These are phyloP conservation scores for Bombus turneri DNA, from an alignment of 1,140 invertebrate genomes.

Conservation along the genomic window DNA sequence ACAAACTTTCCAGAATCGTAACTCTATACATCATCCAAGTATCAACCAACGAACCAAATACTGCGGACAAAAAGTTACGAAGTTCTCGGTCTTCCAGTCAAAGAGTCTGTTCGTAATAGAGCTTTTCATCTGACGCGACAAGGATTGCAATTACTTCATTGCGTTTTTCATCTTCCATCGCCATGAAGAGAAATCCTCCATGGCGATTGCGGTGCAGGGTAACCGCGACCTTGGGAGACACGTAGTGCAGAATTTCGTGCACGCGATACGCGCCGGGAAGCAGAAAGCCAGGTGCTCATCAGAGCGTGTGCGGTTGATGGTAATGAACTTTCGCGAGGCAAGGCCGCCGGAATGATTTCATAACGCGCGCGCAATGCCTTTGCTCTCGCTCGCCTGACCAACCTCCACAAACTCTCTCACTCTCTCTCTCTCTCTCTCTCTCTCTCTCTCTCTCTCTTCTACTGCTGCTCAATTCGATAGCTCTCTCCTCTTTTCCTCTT, in stretches of 20 bases:
- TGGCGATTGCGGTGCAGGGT: conserved; percentile 25
- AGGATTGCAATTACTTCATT: conserved; percentile 41
- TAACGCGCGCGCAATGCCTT: conserved; percentile 72
- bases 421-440: not conserved
- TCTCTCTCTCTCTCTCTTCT: not conserved
- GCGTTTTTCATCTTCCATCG: not conserved
- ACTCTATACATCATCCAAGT: too few relatives aligned
- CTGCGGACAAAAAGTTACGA: too few relatives aligned
- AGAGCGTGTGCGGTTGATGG: conserved; percentile 76
- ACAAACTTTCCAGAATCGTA: too few relatives aligned
- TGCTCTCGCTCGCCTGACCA: conserved; percentile 54
- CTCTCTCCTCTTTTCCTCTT: not conserved
- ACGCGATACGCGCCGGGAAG: conserved; percentile 53
- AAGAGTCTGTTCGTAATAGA: not conserved
- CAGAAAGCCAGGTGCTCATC: conserved; percentile 67
- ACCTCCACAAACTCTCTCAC: not conserved
- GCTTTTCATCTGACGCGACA: conserved; percentile 23
- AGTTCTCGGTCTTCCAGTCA: not conserved
- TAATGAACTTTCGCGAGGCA: conserved; percentile 81
- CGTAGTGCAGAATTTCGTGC: conserved; percentile 68
- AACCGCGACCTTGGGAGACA: conserved; percentile 62
- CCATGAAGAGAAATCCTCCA: not conserved
- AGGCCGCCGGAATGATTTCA: conserved; percentile 80
- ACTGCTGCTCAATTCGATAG: not conserved
- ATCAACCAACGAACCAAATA: not conserved